Percentiles rank a stretch among this genome's conserved stretches.
Evolutionary conservation across 2,113 vertebrate species (phyloP).

Genomic region (Lontra canadensis): DNA sequence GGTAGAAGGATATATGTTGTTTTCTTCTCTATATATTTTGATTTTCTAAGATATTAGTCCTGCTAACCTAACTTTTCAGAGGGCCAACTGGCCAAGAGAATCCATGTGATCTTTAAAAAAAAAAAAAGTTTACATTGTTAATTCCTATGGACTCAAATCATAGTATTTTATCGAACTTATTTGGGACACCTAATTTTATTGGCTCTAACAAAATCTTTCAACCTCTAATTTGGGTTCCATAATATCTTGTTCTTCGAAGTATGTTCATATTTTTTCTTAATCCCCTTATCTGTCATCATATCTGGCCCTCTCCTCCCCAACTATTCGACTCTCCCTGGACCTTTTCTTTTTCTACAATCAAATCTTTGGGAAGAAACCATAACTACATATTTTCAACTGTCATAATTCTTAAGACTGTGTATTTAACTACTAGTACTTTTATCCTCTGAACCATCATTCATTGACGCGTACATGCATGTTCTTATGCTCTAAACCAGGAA

Average conservation of each 20-base stretch:
- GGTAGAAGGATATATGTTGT: neutral
- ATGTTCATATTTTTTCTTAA: neutral
- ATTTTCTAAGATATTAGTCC: neutral
- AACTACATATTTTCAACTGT: neutral
- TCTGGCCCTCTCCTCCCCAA: fast-evolving
- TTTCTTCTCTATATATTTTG: neutral
- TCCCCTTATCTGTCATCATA: fast-evolving
- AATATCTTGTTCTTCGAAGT: neutral
- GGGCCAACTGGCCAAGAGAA: neutral
- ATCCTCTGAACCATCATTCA: fast-evolving
- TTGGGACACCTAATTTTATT: neutral
- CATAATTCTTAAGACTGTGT: neutral
- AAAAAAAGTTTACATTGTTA: neutral
- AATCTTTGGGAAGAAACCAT: neutral
- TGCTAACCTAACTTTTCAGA: neutral
- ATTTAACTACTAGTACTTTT: fast-evolving
- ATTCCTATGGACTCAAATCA: neutral
- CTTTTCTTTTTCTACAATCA: neutral
- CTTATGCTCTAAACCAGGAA: neutral
- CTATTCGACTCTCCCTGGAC: neutral
- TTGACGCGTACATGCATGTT: fast-evolving
- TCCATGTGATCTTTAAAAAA: neutral
- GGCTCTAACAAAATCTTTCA: neutral
- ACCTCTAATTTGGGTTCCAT: neutral
- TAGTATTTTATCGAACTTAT: neutral